A percentile compares a stretch with the other conserved stretches of the same genome.
Evolutionary conservation across 2,797 vertebrate species (phyloP).

Genomic region (Trachops cirrhosus): DNA sequence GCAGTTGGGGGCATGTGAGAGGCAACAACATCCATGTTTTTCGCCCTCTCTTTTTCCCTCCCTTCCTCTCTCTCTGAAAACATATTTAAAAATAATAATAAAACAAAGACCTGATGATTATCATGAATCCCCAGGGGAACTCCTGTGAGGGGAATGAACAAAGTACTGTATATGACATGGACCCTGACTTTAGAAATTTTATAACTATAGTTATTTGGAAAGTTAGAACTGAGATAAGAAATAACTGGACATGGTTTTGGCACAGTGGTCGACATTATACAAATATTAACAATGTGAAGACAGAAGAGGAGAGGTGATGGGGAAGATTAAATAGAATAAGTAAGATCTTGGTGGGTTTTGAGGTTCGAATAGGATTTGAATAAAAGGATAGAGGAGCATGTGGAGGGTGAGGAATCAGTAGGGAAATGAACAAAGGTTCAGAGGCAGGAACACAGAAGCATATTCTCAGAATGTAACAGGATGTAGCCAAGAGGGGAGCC

Average conservation of each 20-base stretch:
- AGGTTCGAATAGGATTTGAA: not conserved
- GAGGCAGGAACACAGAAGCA: not conserved
- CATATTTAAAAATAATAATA: too few relatives aligned
- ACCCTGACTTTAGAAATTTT: not conserved
- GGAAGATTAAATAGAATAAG: not conserved
- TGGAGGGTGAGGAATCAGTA: not conserved
- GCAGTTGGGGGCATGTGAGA: too few relatives aligned
- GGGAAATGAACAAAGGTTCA: not conserved
- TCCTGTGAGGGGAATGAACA: not conserved
- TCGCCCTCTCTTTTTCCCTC: not conserved
- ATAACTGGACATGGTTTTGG: constrained; percentile 7
- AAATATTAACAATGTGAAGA: not conserved
- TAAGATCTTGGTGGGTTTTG: not conserved
- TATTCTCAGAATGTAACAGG: constrained; percentile 38
- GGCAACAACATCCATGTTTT: not conserved
- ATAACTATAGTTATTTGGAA: not conserved
- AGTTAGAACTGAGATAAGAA: constrained; percentile 16
- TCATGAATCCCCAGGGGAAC: not conserved
- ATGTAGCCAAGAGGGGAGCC: too few relatives aligned
- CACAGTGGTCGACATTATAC: not conserved
- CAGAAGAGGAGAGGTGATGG: not conserved
- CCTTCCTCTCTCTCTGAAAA: not conserved
- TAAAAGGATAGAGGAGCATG: not conserved
- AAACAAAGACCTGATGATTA: constrained; percentile 4
- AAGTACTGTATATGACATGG: not conserved